Percentiles rank a stretch among this genome's conserved stretches.
Conservation (phyloP, 2,113 vertebrate genomes). For the Polypterus senegalus region DNA sequence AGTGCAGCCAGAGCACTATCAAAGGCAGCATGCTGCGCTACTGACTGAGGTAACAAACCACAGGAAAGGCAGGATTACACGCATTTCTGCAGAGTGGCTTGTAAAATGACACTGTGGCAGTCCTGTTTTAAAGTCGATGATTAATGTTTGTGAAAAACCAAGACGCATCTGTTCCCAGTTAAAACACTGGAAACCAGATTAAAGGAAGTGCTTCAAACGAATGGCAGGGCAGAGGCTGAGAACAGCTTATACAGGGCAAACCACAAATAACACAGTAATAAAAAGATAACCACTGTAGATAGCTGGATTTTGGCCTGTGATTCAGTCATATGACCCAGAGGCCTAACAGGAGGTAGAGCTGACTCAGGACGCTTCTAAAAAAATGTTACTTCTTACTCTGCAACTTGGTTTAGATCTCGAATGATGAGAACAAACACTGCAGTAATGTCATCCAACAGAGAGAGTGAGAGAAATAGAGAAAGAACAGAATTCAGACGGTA, state of each 20-base stretch:
- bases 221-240: conserved; percentile 54
- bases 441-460: too few species aligned
- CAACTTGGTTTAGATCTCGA: too few species aligned
- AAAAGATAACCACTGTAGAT: conserved; percentile 18
- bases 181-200: conserved; percentile 43
- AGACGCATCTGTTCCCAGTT: conserved; percentile 47
- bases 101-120: conserved; percentile 34
- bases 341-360: too few species aligned
- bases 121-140: conserved; percentile 36
- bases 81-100: conserved; percentile 29
- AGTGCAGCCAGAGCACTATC: conserved; percentile 19
- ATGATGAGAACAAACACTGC: too few species aligned
- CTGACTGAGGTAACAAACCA: conserved; percentile 31
- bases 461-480: too few species aligned
- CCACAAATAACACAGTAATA: conserved; percentile 47
- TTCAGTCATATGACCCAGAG: too few species aligned
- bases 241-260: conserved; percentile 54
- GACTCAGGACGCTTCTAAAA: too few species aligned
- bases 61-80: conserved; percentile 20
- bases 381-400: too few species aligned
- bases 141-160: conserved; percentile 35
- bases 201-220: conserved; percentile 47
- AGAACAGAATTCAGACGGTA: too few species aligned
- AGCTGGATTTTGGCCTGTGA: too few species aligned
- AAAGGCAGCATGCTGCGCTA: conserved; percentile 17